phyloP scores from a whole-genome alignment of 2,113 vertebrate species.

The Protobothrops flavoviridis region DNA sequence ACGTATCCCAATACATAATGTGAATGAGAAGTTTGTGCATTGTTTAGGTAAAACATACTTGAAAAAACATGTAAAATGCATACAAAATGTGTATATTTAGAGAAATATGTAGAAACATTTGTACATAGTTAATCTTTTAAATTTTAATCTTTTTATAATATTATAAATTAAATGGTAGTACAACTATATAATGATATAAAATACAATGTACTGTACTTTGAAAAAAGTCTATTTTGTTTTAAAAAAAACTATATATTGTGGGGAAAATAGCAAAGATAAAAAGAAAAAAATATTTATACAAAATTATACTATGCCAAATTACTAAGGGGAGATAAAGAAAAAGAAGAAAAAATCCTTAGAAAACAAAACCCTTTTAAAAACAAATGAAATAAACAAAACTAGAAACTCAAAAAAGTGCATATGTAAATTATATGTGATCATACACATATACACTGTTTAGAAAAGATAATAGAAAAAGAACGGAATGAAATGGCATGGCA shows the following conservation, averaged over 20 bases:
- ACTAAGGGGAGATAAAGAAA: not conserved
- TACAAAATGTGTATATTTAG: not conserved
- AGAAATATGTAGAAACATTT: not conserved
- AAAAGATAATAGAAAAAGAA: not conserved
- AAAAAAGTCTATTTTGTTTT: not conserved
- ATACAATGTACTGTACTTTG: not conserved
- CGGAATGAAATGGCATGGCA: not conserved
- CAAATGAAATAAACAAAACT: not conserved
- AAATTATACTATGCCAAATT: not conserved
- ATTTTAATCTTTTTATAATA: not conserved
- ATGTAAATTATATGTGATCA: not conserved
- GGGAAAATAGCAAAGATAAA: not conserved
- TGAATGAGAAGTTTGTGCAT: not conserved
- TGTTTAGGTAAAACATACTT: not conserved
- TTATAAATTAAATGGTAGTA: not conserved
- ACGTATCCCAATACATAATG: not conserved
- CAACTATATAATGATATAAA: not conserved
- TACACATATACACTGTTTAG: not conserved
- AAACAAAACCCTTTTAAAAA: not conserved
- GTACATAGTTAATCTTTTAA: not conserved
- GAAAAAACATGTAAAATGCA: not conserved
- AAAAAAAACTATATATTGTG: not conserved
- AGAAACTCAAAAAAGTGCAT: not conserved
- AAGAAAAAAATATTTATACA: not conserved
- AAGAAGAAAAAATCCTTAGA: not conserved